Conservation (phyloP, 2,888 invertebrate genomes). For the Abrostola triplasia region DNA sequence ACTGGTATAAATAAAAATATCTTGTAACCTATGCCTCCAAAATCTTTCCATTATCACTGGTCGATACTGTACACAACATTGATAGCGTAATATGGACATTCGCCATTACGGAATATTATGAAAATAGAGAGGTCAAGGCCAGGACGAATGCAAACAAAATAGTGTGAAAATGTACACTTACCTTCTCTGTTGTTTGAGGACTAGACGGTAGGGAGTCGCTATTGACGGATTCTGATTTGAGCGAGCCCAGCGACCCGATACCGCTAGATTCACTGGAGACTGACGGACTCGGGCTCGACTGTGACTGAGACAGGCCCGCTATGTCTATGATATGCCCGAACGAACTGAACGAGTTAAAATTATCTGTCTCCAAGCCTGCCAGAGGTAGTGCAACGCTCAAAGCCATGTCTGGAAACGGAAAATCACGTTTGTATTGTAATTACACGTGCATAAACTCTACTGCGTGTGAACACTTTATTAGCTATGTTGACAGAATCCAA, state of each 20-base stretch:
- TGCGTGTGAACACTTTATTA: slow-evolving; percentile 74
- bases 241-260: slow-evolving; percentile 88
- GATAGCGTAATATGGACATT: slow-evolving; percentile 81
- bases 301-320: slow-evolving; percentile 84
- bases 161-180: slow-evolving; percentile 69
- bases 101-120: slow-evolving; percentile 89
- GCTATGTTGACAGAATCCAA: slow-evolving; percentile 84
- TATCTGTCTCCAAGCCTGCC: slow-evolving; percentile 87
- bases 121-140: slow-evolving; percentile 89
- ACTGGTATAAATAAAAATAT: slow-evolving; percentile 16
- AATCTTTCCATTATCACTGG: slow-evolving; percentile 76
- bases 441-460: slow-evolving; percentile 84
- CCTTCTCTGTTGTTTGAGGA: slow-evolving; percentile 87
- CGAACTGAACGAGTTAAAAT: slow-evolving; percentile 84
- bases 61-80: slow-evolving; percentile 78
- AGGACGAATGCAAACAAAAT: slow-evolving; percentile 86
- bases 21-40: slow-evolving; percentile 46
- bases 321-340: slow-evolving; percentile 86
- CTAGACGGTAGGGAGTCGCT: slow-evolving; percentile 85
- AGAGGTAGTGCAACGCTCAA: slow-evolving; percentile 89
- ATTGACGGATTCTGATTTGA: slow-evolving; percentile 85
- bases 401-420: slow-evolving; percentile 88
- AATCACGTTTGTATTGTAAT: slow-evolving; percentile 74
- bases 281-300: slow-evolving; percentile 87
- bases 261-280: slow-evolving; percentile 90